These are phyloP conservation scores for Onychomys torridus DNA, from an alignment of 2,797 vertebrate species.

Conservation along the genomic window DNA sequence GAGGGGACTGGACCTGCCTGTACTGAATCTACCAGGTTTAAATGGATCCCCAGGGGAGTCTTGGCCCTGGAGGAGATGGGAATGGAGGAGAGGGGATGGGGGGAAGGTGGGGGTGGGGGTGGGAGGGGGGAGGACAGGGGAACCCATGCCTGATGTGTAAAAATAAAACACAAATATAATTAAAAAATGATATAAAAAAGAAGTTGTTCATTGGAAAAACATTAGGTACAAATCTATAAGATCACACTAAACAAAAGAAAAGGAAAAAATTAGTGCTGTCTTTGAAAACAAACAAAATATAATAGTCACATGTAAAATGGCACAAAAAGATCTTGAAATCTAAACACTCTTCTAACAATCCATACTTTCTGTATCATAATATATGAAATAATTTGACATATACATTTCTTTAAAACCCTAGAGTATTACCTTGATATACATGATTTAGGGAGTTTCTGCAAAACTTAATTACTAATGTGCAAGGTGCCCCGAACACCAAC, in stretches of 20 bases:
- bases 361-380: neutral
- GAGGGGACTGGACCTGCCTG: too few species aligned
- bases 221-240: neutral
- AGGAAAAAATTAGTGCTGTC: neutral
- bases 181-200: too few species aligned
- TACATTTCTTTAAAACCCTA: neutral
- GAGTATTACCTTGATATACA: neutral
- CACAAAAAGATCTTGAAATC: neutral
- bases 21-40: too few species aligned
- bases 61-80: too few species aligned
- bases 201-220: neutral
- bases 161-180: too few species aligned
- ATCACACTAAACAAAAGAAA: neutral
- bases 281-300: constrained; percentile 34
- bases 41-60: too few species aligned
- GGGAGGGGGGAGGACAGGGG: too few species aligned
- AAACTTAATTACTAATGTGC: neutral
- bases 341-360: constrained; percentile 17
- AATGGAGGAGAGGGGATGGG: too few species aligned
- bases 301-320: neutral
- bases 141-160: too few species aligned
- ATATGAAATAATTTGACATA: neutral
- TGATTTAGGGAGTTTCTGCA: constrained; percentile 22
- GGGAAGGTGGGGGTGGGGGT: too few species aligned
- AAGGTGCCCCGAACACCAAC: neutral